These are phyloP conservation scores for Adelosebastes latens DNA, from an alignment of 2,797 vertebrate species.

Conservation along the genomic window DNA sequence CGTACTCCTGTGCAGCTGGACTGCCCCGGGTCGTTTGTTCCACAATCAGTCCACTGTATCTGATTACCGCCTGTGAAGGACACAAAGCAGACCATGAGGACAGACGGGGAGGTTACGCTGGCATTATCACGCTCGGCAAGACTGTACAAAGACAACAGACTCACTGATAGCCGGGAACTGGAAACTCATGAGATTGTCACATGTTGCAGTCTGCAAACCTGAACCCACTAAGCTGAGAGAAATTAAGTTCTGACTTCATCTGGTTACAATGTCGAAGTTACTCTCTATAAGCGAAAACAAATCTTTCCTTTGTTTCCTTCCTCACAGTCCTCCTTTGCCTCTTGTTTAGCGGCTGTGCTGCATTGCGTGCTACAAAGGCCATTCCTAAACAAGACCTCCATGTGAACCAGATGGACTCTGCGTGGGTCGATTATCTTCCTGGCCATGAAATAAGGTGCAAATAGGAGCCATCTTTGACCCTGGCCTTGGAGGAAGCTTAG, in stretches of 20 bases:
- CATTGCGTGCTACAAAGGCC: slow-evolving; percentile 65
- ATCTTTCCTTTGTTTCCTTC: slow-evolving; percentile 47
- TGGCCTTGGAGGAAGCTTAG: slow-evolving; percentile 76
- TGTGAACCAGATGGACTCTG: slow-evolving; percentile 77
- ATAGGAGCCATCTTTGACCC: slow-evolving; percentile 83
- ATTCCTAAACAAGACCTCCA: slow-evolving; percentile 69
- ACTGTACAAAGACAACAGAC: slow-evolving; percentile 66
- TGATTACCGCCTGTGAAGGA: slow-evolving; percentile 79
- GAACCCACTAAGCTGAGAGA: slow-evolving; percentile 15
- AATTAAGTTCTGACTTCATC: slow-evolving; percentile 34
- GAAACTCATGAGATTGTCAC: slow-evolving; percentile 66
- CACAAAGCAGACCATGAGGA: slow-evolving; percentile 69
- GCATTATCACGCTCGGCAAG: slow-evolving; percentile 57
- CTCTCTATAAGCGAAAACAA: slow-evolving; percentile 31
- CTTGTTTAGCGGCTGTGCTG: slow-evolving; percentile 28
- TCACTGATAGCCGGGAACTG: slow-evolving; percentile 44
- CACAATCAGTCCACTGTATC: slow-evolving; percentile 76
- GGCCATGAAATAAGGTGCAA: slow-evolving; percentile 82
- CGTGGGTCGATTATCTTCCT: slow-evolving; percentile 75
- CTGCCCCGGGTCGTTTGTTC: slow-evolving; percentile 72
- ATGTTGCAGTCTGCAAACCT: slow-evolving; percentile 44
- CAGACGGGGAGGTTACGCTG: slow-evolving; percentile 59
- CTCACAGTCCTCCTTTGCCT: slow-evolving; percentile 46
- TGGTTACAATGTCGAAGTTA: slow-evolving; percentile 3
- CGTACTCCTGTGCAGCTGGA: slow-evolving; percentile 73